Evolutionary conservation across 1,140 invertebrate genomes (phyloP), one percentile per base, ranked within the genome.

Genomic region (Drosophila erecta): DNA sequence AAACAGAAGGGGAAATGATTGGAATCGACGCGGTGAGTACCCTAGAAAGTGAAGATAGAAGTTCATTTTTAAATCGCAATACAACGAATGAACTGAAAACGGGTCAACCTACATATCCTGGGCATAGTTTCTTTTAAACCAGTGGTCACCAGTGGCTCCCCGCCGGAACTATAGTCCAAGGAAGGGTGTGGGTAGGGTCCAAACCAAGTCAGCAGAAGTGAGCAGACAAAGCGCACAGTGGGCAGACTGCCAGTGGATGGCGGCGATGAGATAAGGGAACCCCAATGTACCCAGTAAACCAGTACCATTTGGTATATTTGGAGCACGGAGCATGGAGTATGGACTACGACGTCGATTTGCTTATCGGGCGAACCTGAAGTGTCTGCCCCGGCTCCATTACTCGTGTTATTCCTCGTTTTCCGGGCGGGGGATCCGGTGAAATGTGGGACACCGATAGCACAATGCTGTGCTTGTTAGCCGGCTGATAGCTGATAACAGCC

Each of bases 391-490:
- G 53, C 46, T 51, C 50, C 49, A 40, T 62, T 55, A 58, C 20
- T 38, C n/a, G 15, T 27, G 15, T 33, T 8, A 6, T 46, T 47
- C 8, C 17, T 43, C 20, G 11, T 30, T 30, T 22, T 24, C 37
- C 43, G 33, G 40, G 6, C 8, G 30, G 53, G 51, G 53, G 53
- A 41, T 41, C 57, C 64, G 6, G 5, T 12, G 38, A 49, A 61
- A 74, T 71, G 60, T 80, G 78, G 78, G 71, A 47, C 78, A 79
- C 15, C 33, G 47, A 80, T 80, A 80, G 44, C 40, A 61, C 49
- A 51, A 57, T 72, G 67, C 54, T 33, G 46, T 53, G 62, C 53
- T 33, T 76, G 60, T 76, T 76, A 66, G 51, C 24, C 53, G 44
- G 20, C 70, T 74, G 72, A 75, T 75, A 41, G n/a, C 30, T 38